Evolutionary conservation across 2,113 vertebrate genomes (phyloP).

Genomic region (Rissa tridactyla): DNA sequence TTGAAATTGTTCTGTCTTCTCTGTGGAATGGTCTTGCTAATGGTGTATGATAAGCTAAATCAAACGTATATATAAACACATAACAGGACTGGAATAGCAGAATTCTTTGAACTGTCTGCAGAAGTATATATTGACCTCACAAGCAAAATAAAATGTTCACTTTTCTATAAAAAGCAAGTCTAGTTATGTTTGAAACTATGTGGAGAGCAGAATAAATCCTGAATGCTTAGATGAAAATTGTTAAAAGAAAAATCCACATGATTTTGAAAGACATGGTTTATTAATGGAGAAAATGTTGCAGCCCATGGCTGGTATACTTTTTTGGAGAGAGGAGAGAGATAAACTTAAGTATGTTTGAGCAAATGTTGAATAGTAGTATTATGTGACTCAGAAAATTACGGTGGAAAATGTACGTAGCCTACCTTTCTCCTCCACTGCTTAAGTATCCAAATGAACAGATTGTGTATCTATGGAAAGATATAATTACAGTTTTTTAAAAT

Average conservation of each 20-base stretch:
- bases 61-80: conserved; percentile 19
- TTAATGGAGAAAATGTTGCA: not conserved
- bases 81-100: conserved; percentile 1
- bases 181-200: conserved; percentile 7
- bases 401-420: not conserved
- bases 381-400: not conserved
- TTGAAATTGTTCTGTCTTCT: conserved; percentile 21
- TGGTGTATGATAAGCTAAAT: conserved; percentile 15
- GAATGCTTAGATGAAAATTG: not conserved
- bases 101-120: conserved; percentile 44
- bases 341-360: not conserved
- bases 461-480: not conserved
- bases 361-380: not conserved
- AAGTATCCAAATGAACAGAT: not conserved
- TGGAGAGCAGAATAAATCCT: not conserved
- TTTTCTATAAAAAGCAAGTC: conserved; percentile 29
- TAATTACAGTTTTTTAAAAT: not conserved
- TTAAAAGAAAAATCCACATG: not conserved
- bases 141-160: conserved; percentile 31
- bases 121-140: conserved; percentile 57
- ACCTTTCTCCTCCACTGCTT: not conserved
- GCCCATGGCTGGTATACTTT: not conserved
- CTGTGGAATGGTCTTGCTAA: conserved; percentile 14
- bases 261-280: not conserved
- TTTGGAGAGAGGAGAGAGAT: not conserved